Evolutionary conservation across 2,113 vertebrate genomes (phyloP).

Genomic region (Alethe castanea): DNA sequence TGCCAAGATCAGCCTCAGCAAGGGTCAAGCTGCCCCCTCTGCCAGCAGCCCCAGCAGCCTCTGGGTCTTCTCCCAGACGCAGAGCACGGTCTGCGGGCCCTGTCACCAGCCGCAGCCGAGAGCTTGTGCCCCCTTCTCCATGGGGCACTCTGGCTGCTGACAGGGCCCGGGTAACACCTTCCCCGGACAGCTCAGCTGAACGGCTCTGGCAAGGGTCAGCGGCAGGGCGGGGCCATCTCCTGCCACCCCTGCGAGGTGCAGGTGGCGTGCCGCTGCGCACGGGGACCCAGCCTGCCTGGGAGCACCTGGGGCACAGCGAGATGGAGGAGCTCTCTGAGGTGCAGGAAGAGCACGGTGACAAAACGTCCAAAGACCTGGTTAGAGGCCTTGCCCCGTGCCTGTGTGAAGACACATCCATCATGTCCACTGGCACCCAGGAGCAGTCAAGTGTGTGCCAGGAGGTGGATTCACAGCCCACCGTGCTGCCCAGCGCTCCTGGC

Average conservation of each 20-base stretch:
- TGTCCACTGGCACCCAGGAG: not conserved
- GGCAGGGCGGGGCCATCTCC: not conserved
- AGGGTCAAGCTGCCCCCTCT: not conserved
- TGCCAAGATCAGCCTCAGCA: accelerated
- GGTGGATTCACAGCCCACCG: not conserved
- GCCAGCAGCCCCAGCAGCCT: not conserved
- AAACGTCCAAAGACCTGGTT: too few species aligned
- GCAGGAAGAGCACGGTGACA: too few species aligned
- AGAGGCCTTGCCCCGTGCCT: too few species aligned
- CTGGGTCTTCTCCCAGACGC: not conserved
- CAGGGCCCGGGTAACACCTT: not conserved
- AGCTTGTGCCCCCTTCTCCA: not conserved
- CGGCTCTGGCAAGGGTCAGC: not conserved
- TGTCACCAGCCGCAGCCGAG: accelerated
- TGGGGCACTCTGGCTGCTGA: not conserved
- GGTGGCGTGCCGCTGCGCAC: accelerated
- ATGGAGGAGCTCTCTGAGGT: accelerated
- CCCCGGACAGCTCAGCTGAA: accelerated
- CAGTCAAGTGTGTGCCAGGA: not conserved
- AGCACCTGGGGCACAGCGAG: accelerated
- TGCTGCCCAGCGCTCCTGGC: accelerated
- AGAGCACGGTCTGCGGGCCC: accelerated
- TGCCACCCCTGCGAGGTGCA: not conserved
- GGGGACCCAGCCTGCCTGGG: not conserved
- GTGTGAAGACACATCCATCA: too few species aligned